Conservation (phyloP, 2,113 vertebrate species). For the Ceyx cyanopectus region DNA sequence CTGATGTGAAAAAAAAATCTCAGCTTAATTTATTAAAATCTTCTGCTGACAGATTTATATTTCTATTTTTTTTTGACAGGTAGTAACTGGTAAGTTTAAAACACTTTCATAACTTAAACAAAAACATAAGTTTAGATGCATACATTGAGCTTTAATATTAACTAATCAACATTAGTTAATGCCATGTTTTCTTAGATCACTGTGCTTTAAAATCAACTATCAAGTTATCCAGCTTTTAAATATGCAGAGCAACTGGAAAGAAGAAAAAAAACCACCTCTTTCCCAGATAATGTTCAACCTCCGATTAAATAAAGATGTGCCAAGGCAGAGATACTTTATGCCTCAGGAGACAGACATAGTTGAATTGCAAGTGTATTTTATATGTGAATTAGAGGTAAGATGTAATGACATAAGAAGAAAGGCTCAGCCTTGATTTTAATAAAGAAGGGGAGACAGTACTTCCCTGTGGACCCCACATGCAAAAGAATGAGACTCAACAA, state of each 20-base stretch:
- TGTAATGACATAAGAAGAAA: slow-evolving; percentile 57
- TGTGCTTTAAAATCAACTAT: slow-evolving; percentile 15
- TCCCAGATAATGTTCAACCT: slow-evolving; percentile 1
- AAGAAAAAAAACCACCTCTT: not conserved
- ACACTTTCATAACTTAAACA: not conserved
- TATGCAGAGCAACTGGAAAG: slow-evolving; percentile 22
- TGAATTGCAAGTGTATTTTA: slow-evolving; percentile 42
- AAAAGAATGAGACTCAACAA: not conserved
- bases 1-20: fast-evolving
- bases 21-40: not conserved
- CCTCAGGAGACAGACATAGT: slow-evolving; percentile 28
- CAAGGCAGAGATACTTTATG: not conserved
- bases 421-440: slow-evolving; percentile 37
- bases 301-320: slow-evolving; percentile 57
- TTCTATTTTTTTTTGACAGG: not conserved
- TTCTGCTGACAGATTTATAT: not conserved
- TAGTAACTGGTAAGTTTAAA: not conserved
- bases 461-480: slow-evolving; percentile 17
- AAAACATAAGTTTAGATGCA: not conserved
- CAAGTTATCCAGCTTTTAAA: not conserved
- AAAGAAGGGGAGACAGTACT: slow-evolving; percentile 6
- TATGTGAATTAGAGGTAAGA: slow-evolving; percentile 54
- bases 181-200: slow-evolving; percentile 25
- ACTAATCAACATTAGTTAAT: not conserved
- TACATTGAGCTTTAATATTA: not conserved